Evolutionary conservation across 2,797 vertebrate species (phyloP), one percentile per base, ranked within the genome.

Genomic region (Coluber constrictor): DNA sequence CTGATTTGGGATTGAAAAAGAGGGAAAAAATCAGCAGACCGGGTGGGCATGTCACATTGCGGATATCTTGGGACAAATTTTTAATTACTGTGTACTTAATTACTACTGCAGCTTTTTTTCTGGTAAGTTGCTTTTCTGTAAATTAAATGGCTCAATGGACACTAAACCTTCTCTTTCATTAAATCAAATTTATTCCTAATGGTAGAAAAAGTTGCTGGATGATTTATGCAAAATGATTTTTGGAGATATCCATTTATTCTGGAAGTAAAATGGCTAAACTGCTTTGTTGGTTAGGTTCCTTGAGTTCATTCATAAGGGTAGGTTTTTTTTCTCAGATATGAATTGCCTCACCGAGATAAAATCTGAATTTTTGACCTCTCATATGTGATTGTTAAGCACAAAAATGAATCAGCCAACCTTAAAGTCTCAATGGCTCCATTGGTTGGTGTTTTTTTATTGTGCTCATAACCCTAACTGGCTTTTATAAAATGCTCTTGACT

Each of bases 11-110:
- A 88, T 93, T 92, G 93, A 90, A 94, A 91, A 95, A 70, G 47
- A 51, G 61, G 56, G 15, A 2, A 27, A 51, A 88, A 27, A 15
- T 88, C 59, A 88, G 89, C 37, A 56, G 92, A 89, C 61, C 60
- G 96, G 90, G 32, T 47, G 93, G 0, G 16, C 91, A 59, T 91
- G 56, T 94, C 89, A 94, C 91, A 61, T 93, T 93, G 87, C 55
- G 86, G 79, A 83, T 96, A 94, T 93, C 96, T 96, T 87, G 94
- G 60, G 90, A 95, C 94, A 93, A n/a, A 60, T 94, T 96, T 94
- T 96, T 96, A 96, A 96, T 96, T 94, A 93, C 86, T 54, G 5
- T 11, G 79, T 91, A 95, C 95, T 96, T 97, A 96, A 97, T 97
- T 97, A 96, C 95, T 94, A 86, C 92, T 95, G 92, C 54, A 95